Evolutionary conservation across 2,888 invertebrate genomes (phyloP).

Genomic region (Spodoptera littoralis): DNA sequence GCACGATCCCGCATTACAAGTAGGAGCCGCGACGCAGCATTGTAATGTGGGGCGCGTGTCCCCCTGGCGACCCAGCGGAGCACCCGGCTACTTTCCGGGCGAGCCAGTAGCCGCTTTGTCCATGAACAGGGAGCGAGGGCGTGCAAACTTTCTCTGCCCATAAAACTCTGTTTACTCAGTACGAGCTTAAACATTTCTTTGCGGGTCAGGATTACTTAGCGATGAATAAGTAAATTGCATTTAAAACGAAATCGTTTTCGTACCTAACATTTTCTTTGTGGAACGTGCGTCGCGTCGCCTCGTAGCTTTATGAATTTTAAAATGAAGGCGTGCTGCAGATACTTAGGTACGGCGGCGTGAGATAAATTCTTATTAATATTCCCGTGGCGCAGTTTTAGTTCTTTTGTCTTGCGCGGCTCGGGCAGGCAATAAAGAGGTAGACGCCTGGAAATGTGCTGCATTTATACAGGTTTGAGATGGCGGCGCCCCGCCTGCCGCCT

Average conservation of each 20-base stretch:
- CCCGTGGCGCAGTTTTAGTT: slow-evolving; percentile 76
- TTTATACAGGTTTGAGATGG: slow-evolving; percentile 79
- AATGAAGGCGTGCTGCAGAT: slow-evolving; percentile 60
- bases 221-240: slow-evolving; percentile 74
- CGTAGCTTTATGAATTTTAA: slow-evolving; percentile 70
- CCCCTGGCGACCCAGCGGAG: slow-evolving; percentile 31
- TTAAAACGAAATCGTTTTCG: slow-evolving; percentile 65
- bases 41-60: slow-evolving; percentile 52
- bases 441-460: slow-evolving; percentile 84
- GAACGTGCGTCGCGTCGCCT: slow-evolving; percentile 46
- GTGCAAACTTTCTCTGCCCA: slow-evolving; percentile 70
- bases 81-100: slow-evolving; percentile 31
- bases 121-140: slow-evolving; percentile 52
- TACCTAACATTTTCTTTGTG: slow-evolving; percentile 57
- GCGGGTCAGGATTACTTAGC: slow-evolving; percentile 67
- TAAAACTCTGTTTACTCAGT: slow-evolving; percentile 70
- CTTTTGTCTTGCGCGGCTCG: slow-evolving; percentile 79
- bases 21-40: slow-evolving; percentile 49
- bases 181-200: slow-evolving; percentile 71
- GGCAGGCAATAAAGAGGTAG: slow-evolving; percentile 84
- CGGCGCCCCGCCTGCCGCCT: slow-evolving; percentile 56
- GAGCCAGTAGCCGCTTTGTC: slow-evolving; percentile 56
- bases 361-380: slow-evolving; percentile 84
- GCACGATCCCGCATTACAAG: slow-evolving; percentile 64
- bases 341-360: slow-evolving; percentile 65